Conservation (phyloP, 2,888 invertebrate genomes). For the Trachelus stipa region DNA sequence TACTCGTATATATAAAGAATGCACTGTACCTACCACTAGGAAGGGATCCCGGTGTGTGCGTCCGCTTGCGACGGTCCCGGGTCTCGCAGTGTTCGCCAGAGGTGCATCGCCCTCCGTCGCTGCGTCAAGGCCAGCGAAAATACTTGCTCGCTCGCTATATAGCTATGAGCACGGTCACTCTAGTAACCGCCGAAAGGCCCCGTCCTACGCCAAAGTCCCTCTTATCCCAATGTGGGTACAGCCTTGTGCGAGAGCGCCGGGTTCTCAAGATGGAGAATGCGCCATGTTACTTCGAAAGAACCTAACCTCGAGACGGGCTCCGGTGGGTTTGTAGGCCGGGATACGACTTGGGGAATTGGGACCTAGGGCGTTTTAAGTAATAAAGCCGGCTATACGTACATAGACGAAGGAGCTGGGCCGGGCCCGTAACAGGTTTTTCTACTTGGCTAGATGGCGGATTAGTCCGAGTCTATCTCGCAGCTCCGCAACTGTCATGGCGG, state of each 20-base stretch:
- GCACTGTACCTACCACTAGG: too few species aligned
- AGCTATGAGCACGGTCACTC: constrained; percentile 44
- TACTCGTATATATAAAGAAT: too few species aligned
- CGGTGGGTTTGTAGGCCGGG: too few species aligned
- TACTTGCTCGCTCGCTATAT: constrained; percentile 53
- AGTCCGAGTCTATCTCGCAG: too few species aligned
- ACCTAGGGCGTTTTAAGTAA: too few species aligned
- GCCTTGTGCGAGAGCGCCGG: neutral
- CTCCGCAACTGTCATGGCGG: too few species aligned
- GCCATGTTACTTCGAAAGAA: constrained; percentile 23
- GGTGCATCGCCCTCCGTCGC: constrained; percentile 66
- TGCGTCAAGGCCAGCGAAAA: constrained; percentile 67
- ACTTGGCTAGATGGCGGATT: too few species aligned
- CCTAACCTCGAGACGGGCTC: too few species aligned
- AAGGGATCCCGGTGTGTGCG: constrained; percentile 17
- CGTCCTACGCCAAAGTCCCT: constrained; percentile 28
- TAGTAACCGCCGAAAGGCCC: constrained; percentile 57
- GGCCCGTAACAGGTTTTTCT: too few species aligned
- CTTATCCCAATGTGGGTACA: neutral
- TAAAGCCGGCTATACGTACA: too few species aligned
- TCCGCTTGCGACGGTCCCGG: constrained; percentile 41
- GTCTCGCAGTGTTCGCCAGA: constrained; percentile 62
- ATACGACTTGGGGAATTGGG: too few species aligned
- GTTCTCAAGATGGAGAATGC: constrained; percentile 29
- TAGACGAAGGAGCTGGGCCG: too few species aligned